phyloP scores from a whole-genome alignment of 1,140 invertebrate genomes.

The Gryllus bimaculatus region DNA sequence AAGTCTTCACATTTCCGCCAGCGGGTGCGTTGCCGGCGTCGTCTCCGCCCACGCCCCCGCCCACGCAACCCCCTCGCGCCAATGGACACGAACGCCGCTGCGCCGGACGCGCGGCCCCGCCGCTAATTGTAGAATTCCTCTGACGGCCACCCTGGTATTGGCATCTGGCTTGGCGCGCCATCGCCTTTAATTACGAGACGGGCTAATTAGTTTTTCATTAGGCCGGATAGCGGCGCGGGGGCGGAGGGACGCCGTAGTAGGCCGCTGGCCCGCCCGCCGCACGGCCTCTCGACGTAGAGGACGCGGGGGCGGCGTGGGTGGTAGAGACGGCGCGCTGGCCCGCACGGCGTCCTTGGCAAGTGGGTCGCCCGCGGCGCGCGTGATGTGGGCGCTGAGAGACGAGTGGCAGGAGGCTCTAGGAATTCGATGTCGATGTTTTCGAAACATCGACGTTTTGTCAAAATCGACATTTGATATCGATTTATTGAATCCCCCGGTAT shows the following conservation, averaged over 20 bases:
- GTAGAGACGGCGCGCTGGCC: no score
- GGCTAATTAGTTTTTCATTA: constrained; percentile 1
- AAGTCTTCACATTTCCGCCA: no score
- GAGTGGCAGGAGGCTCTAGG: neutral
- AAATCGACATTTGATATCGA: no score
- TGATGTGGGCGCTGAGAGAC: neutral
- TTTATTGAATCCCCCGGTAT: no score
- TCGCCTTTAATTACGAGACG: constrained; percentile 1
- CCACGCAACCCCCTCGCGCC: no score
- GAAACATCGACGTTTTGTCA: no score
- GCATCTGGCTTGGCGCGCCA: neutral
- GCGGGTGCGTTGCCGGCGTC: no score
- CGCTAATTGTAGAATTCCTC: constrained; percentile 1
- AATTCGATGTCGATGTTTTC: no score
- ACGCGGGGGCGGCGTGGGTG: neutral
- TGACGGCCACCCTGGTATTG: neutral
- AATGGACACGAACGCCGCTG: neutral
- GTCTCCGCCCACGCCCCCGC: no score
- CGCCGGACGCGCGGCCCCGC: neutral
- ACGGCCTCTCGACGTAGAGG: neutral
- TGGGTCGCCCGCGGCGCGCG: no score
- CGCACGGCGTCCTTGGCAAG: neutral
- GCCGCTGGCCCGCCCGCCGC: neutral
- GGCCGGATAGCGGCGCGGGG: no score
- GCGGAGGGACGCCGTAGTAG: neutral